Evolutionary conservation across 2,888 invertebrate genomes (phyloP).

Genomic region (Heliconius aoede): DNA sequence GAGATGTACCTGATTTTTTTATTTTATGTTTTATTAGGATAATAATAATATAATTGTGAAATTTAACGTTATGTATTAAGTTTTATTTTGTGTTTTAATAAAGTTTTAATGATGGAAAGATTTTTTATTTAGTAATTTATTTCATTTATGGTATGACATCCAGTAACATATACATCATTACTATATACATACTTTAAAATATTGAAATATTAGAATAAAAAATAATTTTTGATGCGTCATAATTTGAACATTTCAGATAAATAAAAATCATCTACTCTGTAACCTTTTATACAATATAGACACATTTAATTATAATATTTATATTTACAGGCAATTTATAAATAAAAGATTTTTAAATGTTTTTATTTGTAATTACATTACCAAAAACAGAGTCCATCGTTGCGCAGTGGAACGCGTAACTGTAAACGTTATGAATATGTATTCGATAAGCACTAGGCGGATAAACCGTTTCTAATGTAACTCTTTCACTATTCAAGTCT

Average conservation of each 20-base stretch:
- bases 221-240: neutral
- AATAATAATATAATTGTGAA: neutral
- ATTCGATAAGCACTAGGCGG: neutral
- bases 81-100: slow-evolving; percentile 7
- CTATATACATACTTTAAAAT: neutral
- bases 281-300: too few species aligned
- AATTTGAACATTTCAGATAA: too few species aligned
- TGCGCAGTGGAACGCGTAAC: neutral
- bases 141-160: too few species aligned
- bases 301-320: too few species aligned
- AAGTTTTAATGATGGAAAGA: neutral
- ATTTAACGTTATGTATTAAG: neutral
- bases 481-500: neutral
- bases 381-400: neutral
- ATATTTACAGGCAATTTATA: too few species aligned
- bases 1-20: slow-evolving; percentile 41
- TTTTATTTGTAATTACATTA: too few species aligned
- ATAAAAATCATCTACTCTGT: too few species aligned
- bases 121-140: neutral
- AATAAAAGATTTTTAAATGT: too few species aligned
- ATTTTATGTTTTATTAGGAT: neutral
- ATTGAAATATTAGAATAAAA: neutral
- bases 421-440: neutral
- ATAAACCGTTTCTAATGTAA: too few species aligned
- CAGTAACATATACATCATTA: too few species aligned